Percentiles rank a stretch among this genome's conserved stretches.
Evolutionary conservation across 2,113 vertebrate species (phyloP).

Genomic region (Antigone vipio): DNA sequence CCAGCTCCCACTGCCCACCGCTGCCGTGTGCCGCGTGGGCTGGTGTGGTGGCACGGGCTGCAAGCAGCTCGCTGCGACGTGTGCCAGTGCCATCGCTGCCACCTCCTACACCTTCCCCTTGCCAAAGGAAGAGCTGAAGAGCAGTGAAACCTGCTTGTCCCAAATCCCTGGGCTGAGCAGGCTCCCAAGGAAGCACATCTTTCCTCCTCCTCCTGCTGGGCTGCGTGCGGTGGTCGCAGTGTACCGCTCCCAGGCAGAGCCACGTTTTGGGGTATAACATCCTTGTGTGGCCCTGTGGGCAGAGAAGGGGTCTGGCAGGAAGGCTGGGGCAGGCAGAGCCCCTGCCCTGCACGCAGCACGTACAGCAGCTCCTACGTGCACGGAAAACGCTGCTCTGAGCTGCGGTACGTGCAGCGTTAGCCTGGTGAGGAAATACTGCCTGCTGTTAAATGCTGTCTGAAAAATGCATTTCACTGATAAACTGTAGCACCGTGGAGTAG

Average conservation of each 20-base stretch:
- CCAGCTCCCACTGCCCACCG: background rate
- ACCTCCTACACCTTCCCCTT: background rate
- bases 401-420: fast-evolving
- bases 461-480: background rate
- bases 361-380: fast-evolving
- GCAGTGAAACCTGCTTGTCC: background rate
- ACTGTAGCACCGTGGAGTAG: background rate
- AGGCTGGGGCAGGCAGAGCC: background rate
- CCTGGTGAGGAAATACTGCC: background rate
- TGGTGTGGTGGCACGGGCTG: background rate
- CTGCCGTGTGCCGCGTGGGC: background rate
- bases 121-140: background rate
- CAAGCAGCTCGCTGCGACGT: background rate
- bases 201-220: background rate
- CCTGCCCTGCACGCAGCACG: fast-evolving
- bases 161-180: background rate
- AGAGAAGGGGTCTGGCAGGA: background rate
- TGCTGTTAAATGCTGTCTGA: background rate
- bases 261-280: fast-evolving
- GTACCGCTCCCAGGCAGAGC: background rate
- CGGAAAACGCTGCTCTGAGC: background rate
- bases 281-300: background rate
- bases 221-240: fast-evolving
- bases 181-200: background rate
- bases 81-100: background rate